Percentiles rank a stretch among this genome's conserved stretches.
Conservation (phyloP, 2,888 invertebrate species). For the Crossocerus cetratus region DNA sequence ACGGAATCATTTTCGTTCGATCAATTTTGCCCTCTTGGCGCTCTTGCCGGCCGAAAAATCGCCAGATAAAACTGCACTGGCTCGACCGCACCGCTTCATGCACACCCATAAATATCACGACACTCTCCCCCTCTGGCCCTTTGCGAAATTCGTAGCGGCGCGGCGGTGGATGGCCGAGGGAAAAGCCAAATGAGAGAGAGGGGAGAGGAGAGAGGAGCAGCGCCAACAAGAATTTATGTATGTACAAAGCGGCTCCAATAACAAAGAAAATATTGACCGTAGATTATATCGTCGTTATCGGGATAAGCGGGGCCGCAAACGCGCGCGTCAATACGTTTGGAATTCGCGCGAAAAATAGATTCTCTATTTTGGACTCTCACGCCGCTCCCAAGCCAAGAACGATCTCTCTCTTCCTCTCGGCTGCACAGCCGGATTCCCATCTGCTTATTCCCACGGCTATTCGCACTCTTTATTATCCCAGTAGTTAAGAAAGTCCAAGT, state of each 20-base stretch:
- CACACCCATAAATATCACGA: not conserved
- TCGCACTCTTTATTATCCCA: too few species aligned
- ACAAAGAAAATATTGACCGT: conserved; percentile 33
- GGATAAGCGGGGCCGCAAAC: conserved; percentile 18
- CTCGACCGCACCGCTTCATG: too few species aligned
- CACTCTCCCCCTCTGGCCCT: not conserved
- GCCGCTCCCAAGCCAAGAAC: conserved; percentile 18
- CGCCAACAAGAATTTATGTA: conserved; percentile 14
- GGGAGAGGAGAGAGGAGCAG: not conserved
- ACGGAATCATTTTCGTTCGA: too few species aligned
- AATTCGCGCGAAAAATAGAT: conserved; percentile 18
- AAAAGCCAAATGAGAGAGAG: not conserved
- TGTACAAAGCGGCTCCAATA: not conserved
- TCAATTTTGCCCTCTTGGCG: too few species aligned
- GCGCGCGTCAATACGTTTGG: conserved; percentile 14
- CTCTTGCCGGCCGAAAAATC: too few species aligned
- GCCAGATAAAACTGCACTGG: too few species aligned
- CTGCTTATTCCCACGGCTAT: too few species aligned
- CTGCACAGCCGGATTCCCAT: too few species aligned
- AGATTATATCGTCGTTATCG: conserved; percentile 20
- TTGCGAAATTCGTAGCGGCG: not conserved
- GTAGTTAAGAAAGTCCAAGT: too few species aligned
- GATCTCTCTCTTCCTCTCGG: not conserved
- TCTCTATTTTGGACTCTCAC: conserved; percentile 19
- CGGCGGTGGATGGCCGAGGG: not conserved